phyloP scores from a whole-genome alignment of 2,797 vertebrate species.

The Tauraco hartlaubi region DNA sequence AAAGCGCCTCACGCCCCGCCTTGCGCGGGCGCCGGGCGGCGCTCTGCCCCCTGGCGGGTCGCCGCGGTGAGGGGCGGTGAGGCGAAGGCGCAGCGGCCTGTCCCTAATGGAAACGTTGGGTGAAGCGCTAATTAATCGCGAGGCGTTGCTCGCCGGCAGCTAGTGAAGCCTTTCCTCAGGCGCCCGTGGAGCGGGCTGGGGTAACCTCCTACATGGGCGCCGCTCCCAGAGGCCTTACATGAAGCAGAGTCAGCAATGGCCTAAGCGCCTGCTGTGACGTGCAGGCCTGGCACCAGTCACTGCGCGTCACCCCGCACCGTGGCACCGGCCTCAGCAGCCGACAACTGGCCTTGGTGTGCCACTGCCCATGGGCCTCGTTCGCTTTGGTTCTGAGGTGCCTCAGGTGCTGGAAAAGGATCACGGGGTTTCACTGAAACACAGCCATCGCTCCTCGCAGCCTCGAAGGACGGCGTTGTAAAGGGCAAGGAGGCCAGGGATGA shows the following conservation, averaged over 20 bases:
- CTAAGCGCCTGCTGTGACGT: accelerated
- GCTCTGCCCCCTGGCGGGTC: background rate
- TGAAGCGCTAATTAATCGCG: too few relatives aligned
- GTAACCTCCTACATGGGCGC: too few relatives aligned
- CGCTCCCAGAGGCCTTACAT: too few relatives aligned
- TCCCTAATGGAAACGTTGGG: background rate
- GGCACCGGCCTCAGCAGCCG: too few relatives aligned
- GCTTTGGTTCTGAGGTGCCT: background rate
- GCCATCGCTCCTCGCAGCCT: too few relatives aligned
- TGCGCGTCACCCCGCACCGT: accelerated
- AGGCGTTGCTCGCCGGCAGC: background rate
- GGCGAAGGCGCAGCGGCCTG: too few relatives aligned
- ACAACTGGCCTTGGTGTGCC: too few relatives aligned
- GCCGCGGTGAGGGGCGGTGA: background rate
- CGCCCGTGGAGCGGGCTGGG: background rate
- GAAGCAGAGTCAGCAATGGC: background rate
- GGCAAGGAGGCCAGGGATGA: background rate
- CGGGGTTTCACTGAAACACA: accelerated
- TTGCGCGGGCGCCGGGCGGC: too few relatives aligned
- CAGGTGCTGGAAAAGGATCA: accelerated
- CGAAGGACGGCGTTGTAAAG: accelerated
- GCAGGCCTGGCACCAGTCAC: accelerated
- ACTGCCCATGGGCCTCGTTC: accelerated
- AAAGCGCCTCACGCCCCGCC: accelerated
- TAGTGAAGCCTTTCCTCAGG: accelerated